Evolutionary conservation across 2,797 vertebrate species (phyloP).

Genomic region (Halcyon badia): DNA sequence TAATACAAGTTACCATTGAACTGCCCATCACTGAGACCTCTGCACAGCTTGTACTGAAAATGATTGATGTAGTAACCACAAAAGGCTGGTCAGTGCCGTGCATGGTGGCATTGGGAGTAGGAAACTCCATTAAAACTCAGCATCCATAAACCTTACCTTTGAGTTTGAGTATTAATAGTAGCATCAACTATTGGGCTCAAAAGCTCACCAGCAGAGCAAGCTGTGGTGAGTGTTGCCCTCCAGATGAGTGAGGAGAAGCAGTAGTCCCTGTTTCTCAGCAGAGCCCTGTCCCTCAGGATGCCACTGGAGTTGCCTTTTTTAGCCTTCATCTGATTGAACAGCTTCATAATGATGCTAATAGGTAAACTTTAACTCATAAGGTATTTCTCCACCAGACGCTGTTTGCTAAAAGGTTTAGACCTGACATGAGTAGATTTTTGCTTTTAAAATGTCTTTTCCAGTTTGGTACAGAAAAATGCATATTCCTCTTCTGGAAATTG

Average conservation of each 20-base stretch:
- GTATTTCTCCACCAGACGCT: not conserved
- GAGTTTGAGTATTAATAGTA: not conserved
- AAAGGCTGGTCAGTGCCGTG: not conserved
- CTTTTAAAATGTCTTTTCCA: not conserved
- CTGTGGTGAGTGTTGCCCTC: not conserved
- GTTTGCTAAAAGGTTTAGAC: not conserved
- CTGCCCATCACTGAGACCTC: accelerated
- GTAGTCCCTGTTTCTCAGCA: not conserved
- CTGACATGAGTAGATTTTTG: not conserved
- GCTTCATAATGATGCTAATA: not conserved
- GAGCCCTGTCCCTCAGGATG: not conserved
- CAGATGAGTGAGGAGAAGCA: not conserved
- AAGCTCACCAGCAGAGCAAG: not conserved
- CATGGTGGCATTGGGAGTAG: not conserved
- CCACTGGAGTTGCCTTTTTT: not conserved
- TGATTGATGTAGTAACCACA: not conserved
- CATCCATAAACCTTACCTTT: not conserved
- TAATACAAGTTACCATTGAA: not conserved
- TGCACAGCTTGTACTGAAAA: not conserved
- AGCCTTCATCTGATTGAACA: not conserved
- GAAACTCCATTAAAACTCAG: not conserved
- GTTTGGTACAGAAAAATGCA: not conserved
- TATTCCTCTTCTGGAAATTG: not conserved
- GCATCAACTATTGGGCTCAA: not conserved
- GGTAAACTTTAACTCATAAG: not conserved